phyloP scores from a whole-genome alignment of 2,113 vertebrate species.

The Ranitomeya variabilis region DNA sequence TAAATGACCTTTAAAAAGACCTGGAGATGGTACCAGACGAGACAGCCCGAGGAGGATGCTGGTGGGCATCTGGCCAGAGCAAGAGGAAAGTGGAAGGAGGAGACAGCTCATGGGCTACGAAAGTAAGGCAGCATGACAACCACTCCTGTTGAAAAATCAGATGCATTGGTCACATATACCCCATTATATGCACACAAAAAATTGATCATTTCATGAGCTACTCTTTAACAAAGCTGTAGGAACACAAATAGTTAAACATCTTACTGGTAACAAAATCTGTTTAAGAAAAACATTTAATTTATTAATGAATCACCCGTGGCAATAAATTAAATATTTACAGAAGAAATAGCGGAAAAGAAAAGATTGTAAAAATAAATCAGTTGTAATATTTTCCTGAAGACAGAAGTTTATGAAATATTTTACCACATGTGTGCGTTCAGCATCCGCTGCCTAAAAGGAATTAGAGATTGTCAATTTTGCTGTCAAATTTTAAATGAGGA shows the following conservation, averaged over 20 bases:
- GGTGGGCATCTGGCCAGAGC: no score
- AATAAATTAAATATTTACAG: slow-evolving; percentile 55
- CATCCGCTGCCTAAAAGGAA: not conserved
- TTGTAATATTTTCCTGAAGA: slow-evolving; percentile 28
- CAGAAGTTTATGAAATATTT: slow-evolving; percentile 11
- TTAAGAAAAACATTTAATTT: slow-evolving; percentile 50
- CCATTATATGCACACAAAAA: not conserved
- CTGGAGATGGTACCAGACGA: no score
- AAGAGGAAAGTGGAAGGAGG: no score
- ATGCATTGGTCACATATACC: no score
- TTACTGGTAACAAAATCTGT: slow-evolving; percentile 25
- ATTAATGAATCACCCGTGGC: slow-evolving; percentile 52
- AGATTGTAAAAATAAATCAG: slow-evolving; percentile 49
- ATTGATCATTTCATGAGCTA: not conserved
- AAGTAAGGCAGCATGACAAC: no score
- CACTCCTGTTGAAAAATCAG: no score
- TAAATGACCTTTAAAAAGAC: no score
- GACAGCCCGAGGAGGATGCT: no score
- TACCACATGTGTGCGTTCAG: not conserved
- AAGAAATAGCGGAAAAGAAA: slow-evolving; percentile 45
- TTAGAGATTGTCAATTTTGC: slow-evolving; percentile 19
- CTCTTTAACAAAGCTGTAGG: not conserved
- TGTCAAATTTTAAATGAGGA: not conserved
- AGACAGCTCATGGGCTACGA: no score
- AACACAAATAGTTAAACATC: slow-evolving; percentile 29